Evolutionary conservation across 2,888 invertebrate species (phyloP).

Genomic region (Eurois occulta): DNA sequence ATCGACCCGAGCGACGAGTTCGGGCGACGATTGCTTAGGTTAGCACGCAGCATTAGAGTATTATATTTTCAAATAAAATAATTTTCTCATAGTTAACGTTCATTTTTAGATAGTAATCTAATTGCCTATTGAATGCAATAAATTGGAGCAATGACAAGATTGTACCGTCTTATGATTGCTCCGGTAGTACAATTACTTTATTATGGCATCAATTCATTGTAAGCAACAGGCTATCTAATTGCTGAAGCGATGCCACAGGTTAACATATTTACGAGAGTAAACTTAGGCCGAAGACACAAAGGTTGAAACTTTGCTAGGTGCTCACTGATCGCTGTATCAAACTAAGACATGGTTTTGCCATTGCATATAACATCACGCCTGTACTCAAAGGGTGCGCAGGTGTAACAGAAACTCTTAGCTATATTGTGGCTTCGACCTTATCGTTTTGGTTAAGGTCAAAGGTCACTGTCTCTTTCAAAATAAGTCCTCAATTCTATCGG

Average conservation of each 20-base stretch:
- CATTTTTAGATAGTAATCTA: neutral
- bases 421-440: neutral
- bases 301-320: neutral
- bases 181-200: neutral
- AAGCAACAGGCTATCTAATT: constrained; percentile 2
- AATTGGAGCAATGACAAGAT: neutral
- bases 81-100: neutral
- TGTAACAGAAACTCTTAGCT: neutral
- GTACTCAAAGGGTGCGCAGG: no score
- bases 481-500: constrained; percentile 38
- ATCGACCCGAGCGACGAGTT: no score
- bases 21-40: neutral
- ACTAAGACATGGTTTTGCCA: neutral
- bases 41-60: neutral
- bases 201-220: neutral
- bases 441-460: neutral
- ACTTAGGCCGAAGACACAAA: neutral
- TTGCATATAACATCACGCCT: neutral
- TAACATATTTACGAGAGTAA: neutral
- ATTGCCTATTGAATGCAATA: constrained; percentile 3
- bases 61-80: neutral
- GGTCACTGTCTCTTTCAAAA: constrained; percentile 3
- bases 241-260: neutral
- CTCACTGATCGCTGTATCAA: neutral
- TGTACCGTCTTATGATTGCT: neutral